Percentiles rank a stretch among this genome's conserved stretches.
phyloP scores from a whole-genome alignment of 2,888 invertebrate species.

The Temnothorax unifasciatus region DNA sequence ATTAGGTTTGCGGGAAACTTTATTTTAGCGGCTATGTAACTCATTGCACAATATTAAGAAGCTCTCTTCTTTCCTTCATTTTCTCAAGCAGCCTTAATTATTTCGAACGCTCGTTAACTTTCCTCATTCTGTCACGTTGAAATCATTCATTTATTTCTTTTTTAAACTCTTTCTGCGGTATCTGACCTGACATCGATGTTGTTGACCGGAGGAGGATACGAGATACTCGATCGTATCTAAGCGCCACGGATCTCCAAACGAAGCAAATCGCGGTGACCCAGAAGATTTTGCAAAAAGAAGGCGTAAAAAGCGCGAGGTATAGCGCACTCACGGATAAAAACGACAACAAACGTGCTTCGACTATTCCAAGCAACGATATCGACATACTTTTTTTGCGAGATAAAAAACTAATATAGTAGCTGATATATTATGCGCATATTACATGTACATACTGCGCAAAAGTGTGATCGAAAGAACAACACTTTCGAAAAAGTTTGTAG shows the following conservation, averaged over 20 bases:
- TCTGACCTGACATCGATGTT: not conserved
- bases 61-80: not conserved
- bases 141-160: not conserved
- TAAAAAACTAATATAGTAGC: not conserved
- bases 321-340: not conserved
- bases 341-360: not conserved
- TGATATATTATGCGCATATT: not conserved
- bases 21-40: not conserved
- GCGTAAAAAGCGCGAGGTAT: not conserved
- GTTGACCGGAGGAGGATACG: slow-evolving; percentile 7
- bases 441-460: not conserved
- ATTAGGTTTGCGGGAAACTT: not conserved
- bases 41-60: slow-evolving; percentile 2
- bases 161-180: not conserved
- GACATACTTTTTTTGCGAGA: not conserved
- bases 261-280: slow-evolving; percentile 46
- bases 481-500: not conserved
- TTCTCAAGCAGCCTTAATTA: not conserved
- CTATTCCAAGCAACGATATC: not conserved
- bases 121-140: slow-evolving; percentile 9
- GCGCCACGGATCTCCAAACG: slow-evolving; percentile 21
- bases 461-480: not conserved
- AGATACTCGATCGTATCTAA: slow-evolving; percentile 10
- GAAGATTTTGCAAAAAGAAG: slow-evolving; percentile 36
- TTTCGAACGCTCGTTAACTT: slow-evolving; percentile 20